phyloP scores from a whole-genome alignment of 2,888 invertebrate genomes.

The Latheticus oryzae region DNA sequence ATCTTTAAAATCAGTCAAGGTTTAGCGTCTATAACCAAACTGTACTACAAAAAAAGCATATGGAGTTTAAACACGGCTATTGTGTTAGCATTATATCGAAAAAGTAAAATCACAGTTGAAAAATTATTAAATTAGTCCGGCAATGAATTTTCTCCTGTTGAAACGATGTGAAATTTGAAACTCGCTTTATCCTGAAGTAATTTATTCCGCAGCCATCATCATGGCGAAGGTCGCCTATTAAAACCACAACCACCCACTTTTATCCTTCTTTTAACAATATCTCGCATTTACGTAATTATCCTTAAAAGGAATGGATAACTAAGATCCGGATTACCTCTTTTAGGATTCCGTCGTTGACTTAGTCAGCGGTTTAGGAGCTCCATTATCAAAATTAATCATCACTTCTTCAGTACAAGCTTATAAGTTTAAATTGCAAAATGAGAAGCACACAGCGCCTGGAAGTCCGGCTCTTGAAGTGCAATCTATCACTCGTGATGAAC shows the following conservation, averaged over 20 bases:
- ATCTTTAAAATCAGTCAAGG: no score
- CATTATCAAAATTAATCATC: slow-evolving; percentile 76
- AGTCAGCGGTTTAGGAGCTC: slow-evolving; percentile 77
- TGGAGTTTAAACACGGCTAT: no score
- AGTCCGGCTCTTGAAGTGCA: slow-evolving; percentile 72
- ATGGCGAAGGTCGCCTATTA: no score
- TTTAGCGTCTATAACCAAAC: no score
- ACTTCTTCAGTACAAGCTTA: slow-evolving; percentile 78
- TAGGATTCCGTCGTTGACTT: slow-evolving; percentile 83
- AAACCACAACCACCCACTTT: slow-evolving; percentile 16
- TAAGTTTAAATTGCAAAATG: slow-evolving; percentile 74
- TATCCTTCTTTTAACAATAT: slow-evolving; percentile 17
- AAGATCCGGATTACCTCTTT: slow-evolving; percentile 45
- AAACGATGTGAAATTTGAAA: no score
- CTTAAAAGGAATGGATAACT: slow-evolving; percentile 28
- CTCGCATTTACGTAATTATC: slow-evolving; percentile 27
- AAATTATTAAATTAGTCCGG: no score
- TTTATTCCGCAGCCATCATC: no score
- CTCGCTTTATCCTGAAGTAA: no score
- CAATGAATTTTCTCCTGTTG: no score
- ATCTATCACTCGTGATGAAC: slow-evolving; percentile 73
- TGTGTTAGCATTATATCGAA: no score
- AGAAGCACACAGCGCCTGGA: slow-evolving; percentile 76
- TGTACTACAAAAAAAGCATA: no score
- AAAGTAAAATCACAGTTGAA: no score